Percentiles rank a stretch among this genome's conserved stretches.
Evolutionary conservation across 2,888 invertebrate species (phyloP).

Genomic region (Macrosiphum euphorbiae): DNA sequence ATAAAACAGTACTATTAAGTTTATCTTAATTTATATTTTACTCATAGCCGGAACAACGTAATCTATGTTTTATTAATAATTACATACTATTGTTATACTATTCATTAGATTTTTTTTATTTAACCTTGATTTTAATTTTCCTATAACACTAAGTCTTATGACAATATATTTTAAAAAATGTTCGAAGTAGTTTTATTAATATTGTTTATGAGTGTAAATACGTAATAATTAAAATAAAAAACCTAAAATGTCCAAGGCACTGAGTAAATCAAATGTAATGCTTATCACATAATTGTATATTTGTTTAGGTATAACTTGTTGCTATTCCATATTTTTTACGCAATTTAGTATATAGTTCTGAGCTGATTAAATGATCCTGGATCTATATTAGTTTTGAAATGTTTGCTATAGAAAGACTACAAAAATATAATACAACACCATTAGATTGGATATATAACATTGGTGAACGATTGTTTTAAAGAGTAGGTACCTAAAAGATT

Average conservation of each 20-base stretch:
- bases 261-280: neutral
- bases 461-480: neutral
- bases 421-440: neutral
- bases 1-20: neutral
- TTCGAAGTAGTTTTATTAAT: neutral
- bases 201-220: neutral
- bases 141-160: neutral
- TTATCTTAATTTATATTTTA: neutral
- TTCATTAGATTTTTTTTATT: neutral
- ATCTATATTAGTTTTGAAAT: neutral
- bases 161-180: neutral
- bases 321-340: neutral
- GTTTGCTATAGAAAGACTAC: neutral
- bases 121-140: neutral
- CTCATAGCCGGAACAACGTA: neutral
- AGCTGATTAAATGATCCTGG: neutral
- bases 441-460: neutral
- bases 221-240: neutral
- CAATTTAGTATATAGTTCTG: neutral
- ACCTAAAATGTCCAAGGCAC: neutral
- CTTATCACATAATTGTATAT: neutral
- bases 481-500: neutral
- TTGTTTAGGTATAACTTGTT: neutral
- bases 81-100: neutral
- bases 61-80: neutral